phyloP scores from a whole-genome alignment of 92 coral and sea anemone species.

The Porites evermanni region DNA sequence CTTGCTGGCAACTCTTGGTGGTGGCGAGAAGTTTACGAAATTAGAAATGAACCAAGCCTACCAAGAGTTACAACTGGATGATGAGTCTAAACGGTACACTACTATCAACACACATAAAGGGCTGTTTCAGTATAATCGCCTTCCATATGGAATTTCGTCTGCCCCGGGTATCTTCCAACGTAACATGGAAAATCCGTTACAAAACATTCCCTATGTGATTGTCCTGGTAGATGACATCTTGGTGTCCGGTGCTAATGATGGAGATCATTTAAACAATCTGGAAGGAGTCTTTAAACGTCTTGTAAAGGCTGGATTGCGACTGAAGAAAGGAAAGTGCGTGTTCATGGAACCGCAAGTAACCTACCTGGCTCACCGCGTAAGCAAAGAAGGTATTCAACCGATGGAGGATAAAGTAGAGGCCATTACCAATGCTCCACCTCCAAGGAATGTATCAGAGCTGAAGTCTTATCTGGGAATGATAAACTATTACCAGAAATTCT shows the following conservation, averaged over 20 bases:
- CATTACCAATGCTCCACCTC: conserved; percentile 56
- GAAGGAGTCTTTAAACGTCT: too few relatives aligned
- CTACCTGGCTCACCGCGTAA: conserved; percentile 38
- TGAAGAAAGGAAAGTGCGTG: conserved; percentile 18
- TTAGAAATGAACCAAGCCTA: conserved; percentile 16
- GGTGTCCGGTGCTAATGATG: too few relatives aligned
- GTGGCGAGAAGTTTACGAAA: conserved; percentile 6
- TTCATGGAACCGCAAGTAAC: conserved; percentile 39
- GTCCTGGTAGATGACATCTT: too few relatives aligned
- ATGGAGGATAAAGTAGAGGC: conserved; percentile 58
- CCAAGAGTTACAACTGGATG: conserved; percentile 3
- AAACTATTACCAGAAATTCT: conserved; percentile 47
- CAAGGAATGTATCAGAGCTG: conserved; percentile 59
- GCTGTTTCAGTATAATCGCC: too few relatives aligned
- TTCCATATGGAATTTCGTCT: conserved; percentile 9
- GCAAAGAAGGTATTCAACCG: conserved; percentile 31
- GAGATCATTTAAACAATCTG: too few relatives aligned
- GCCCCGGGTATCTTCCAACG: not conserved
- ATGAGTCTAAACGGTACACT: conserved; percentile 12
- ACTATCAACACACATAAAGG: conserved; percentile 46
- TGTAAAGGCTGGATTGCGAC: too few relatives aligned
- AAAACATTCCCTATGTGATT: not conserved
- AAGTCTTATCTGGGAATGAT: conserved; percentile 56
- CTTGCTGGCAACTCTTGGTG: conserved; percentile 2
- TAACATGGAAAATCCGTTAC: not conserved